Percentiles rank a stretch among this genome's conserved stretches.
phyloP scores from a whole-genome alignment of 1,140 invertebrate genomes.

The Drosophila grimshawi region DNA sequence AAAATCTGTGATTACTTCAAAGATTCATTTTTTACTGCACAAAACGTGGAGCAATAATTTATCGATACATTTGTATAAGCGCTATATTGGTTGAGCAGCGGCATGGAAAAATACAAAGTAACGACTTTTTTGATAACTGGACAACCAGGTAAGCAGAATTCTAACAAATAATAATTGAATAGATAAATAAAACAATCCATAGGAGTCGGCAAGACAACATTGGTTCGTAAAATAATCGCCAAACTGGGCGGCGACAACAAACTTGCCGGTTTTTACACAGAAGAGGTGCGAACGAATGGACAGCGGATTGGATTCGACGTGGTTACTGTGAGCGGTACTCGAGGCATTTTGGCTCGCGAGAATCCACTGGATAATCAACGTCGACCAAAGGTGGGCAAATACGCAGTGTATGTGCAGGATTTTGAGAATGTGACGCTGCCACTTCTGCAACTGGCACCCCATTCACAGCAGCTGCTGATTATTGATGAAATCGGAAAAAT shows the following conservation, averaged over 20 bases:
- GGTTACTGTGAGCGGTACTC: conserved; percentile 44
- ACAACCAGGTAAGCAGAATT: conserved; percentile 35
- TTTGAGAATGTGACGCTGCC: conserved; percentile 57
- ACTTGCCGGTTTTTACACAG: conserved; percentile 62
- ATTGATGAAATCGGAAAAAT: conserved; percentile 70
- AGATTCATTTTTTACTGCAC: background rate
- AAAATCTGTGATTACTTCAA: background rate
- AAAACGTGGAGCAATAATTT: background rate
- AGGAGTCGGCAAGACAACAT: conserved; percentile 67
- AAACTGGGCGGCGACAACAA: conserved; percentile 17
- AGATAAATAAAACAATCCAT: too few relatives aligned
- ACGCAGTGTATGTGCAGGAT: conserved; percentile 56
- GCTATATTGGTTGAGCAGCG: background rate
- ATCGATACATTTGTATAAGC: conserved; percentile 8
- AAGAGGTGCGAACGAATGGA: conserved; percentile 44
- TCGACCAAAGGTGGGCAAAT: conserved; percentile 62
- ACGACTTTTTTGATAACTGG: conserved; percentile 56
- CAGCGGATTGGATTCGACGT: conserved; percentile 66
- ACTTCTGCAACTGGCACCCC: background rate
- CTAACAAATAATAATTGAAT: background rate
- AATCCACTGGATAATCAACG: background rate
- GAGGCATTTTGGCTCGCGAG: conserved; percentile 49
- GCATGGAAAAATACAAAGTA: conserved; percentile 37
- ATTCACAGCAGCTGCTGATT: conserved; percentile 26
- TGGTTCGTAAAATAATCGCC: conserved; percentile 46